Evolutionary conservation across 2,113 vertebrate species (phyloP).

Genomic region (Python bivittatus): DNA sequence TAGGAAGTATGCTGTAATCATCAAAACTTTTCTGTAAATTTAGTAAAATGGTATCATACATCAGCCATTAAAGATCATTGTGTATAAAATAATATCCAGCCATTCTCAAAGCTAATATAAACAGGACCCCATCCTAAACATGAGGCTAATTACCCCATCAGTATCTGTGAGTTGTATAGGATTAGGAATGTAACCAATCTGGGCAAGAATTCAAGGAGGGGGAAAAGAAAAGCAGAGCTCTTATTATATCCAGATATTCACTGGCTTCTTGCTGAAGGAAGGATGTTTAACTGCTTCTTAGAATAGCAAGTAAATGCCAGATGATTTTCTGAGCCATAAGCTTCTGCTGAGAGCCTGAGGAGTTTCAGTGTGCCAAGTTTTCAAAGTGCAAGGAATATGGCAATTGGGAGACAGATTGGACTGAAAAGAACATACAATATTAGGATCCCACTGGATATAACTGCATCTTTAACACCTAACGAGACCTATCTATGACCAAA

Average conservation of each 20-base stretch:
- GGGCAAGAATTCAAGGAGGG: background rate
- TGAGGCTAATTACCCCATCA: background rate
- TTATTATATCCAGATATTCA: slow-evolving; percentile 6
- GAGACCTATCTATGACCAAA: background rate
- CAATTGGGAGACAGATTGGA: background rate
- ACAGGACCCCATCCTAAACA: background rate
- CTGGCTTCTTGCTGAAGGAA: background rate
- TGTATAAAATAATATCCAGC: background rate
- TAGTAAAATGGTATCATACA: background rate
- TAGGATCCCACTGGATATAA: background rate
- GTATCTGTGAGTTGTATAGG: background rate
- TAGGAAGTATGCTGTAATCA: slow-evolving; percentile 21
- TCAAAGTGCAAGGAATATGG: background rate
- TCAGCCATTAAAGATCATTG: background rate
- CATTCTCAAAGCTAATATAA: slow-evolving; percentile 3
- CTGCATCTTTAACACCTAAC: background rate
- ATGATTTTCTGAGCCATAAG: slow-evolving; percentile 2
- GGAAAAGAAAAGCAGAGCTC: background rate
- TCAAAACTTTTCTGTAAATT: background rate
- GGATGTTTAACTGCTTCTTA: slow-evolving; percentile 11
- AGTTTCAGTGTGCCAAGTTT: background rate
- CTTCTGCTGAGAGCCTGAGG: slow-evolving; percentile 16
- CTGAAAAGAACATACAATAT: background rate
- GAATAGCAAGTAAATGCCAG: slow-evolving; percentile 22
- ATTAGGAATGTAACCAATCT: slow-evolving; percentile 13